phyloP scores from a whole-genome alignment of 2,888 invertebrate genomes.

The Imbricaverruca yamaguchii region DNA sequence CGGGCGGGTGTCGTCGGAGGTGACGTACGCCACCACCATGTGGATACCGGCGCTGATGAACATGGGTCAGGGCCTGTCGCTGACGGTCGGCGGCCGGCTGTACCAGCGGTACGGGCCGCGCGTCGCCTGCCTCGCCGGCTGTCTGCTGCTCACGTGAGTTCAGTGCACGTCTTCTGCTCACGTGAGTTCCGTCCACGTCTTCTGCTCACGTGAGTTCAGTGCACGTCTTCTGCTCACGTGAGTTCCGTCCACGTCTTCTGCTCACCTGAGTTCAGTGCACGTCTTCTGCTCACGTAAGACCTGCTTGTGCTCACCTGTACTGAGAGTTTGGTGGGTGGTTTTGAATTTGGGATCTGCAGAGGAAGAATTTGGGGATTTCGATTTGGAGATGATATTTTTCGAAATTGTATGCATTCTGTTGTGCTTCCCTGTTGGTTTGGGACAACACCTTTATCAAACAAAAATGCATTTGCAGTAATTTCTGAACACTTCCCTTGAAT shows the following conservation, averaged over 20 bases:
- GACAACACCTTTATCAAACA: too few relatives aligned
- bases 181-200: conserved; percentile 27
- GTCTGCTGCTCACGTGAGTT: conserved; percentile 37
- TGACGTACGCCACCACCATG: conserved; percentile 32
- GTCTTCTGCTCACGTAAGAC: conserved; percentile 14
- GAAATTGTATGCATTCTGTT: too few relatives aligned
- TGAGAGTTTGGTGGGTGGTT: too few relatives aligned
- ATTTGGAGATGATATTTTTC: too few relatives aligned
- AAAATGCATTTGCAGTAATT: too few relatives aligned
- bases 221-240: neutral
- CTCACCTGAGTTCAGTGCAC: conserved; percentile 35
- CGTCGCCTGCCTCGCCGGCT: conserved; percentile 37
- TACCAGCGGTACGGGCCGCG: conserved; percentile 37
- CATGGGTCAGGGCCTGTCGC: conserved; percentile 37
- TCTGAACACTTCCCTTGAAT: too few relatives aligned
- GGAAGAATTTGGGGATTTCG: too few relatives aligned
- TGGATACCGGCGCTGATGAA: conserved; percentile 31
- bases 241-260: conserved; percentile 30
- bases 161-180: neutral
- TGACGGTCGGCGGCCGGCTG: conserved; percentile 39
- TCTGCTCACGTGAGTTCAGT: conserved; percentile 36
- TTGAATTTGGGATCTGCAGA: too few relatives aligned
- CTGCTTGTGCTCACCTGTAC: conserved; percentile 36
- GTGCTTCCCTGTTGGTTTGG: too few relatives aligned
- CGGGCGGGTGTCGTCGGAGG: conserved; percentile 27